Evolutionary conservation across 1,140 invertebrate species (phyloP).

Genomic region (Pissodes strobi): DNA sequence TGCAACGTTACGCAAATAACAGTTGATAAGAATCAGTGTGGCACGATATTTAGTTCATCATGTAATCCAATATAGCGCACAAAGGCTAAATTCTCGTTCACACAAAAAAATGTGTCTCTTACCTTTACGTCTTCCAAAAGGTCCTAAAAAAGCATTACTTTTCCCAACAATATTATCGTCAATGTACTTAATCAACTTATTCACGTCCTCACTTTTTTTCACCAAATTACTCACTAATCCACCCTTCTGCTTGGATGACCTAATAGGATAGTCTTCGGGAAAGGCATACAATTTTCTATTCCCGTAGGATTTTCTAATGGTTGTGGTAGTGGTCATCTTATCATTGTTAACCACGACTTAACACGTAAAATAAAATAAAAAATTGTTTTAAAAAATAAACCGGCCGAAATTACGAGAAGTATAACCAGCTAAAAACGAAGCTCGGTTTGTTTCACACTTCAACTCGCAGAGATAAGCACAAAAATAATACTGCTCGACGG

Average conservation of each 20-base stretch:
- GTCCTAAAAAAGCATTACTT: conserved; percentile 75
- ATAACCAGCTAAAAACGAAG: not conserved
- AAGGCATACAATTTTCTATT: conserved; percentile 59
- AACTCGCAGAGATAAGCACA: no score
- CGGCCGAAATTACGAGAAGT: no score
- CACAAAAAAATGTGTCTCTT: no score
- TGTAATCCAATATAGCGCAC: no score
- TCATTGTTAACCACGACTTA: conserved; percentile 21
- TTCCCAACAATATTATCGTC: conserved; percentile 81
- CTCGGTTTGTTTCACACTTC: no score
- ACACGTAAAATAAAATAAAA: not conserved
- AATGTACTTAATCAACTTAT: conserved; percentile 75
- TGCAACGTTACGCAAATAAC: no score
- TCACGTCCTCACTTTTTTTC: conserved; percentile 66
- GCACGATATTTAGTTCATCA: no score
- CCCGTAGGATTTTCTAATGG: conserved; percentile 57
- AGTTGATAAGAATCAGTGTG: no score
- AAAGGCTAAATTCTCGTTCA: no score
- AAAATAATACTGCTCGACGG: no score
- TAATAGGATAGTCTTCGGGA: conserved; percentile 57
- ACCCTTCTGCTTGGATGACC: conserved; percentile 49
- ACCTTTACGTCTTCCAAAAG: conserved; percentile 83
- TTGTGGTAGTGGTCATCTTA: conserved; percentile 49
- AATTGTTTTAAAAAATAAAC: not conserved
- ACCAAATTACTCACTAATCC: conserved; percentile 52